A percentile compares a stretch with the other conserved stretches of the same genome.
Evolutionary conservation across 2,888 invertebrate genomes (phyloP).

Genomic region (Dynastes hyllus): DNA sequence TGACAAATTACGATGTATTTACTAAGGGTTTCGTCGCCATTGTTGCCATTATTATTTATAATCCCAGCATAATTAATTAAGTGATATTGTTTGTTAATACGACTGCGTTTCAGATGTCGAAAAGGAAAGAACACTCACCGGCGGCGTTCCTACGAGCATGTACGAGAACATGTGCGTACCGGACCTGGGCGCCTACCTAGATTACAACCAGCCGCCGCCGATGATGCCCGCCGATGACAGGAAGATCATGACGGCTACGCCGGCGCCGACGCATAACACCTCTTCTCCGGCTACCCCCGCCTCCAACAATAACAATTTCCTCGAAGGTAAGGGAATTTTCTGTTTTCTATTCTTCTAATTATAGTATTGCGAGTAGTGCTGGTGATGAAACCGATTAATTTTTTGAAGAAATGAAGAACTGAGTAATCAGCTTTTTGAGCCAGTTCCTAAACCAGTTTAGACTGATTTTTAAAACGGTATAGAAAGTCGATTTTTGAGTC

Average conservation of each 20-base stretch:
- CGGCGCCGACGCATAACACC: slow-evolving; percentile 72
- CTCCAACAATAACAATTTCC: slow-evolving; percentile 69
- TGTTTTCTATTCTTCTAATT: no score
- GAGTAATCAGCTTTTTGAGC: no score
- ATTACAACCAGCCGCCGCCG: slow-evolving; percentile 69
- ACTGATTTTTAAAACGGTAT: no score
- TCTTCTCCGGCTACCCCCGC: slow-evolving; percentile 63
- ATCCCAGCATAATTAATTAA: slow-evolving; percentile 19
- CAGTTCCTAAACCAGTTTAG: no score
- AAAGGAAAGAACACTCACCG: slow-evolving; percentile 83
- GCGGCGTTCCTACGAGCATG: slow-evolving; percentile 78
- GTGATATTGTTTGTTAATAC: neutral
- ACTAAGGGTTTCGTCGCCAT: neutral
- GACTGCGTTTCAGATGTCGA: slow-evolving; percentile 79
- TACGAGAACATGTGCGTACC: slow-evolving; percentile 89
- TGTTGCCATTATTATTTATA: neutral
- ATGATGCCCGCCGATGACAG: slow-evolving; percentile 69
- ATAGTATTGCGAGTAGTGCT: no score
- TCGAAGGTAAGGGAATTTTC: slow-evolving; percentile 74
- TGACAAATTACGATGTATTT: slow-evolving; percentile 4
- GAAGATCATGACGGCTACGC: slow-evolving; percentile 65
- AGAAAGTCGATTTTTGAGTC: no score
- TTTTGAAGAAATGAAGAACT: no score
- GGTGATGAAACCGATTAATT: no score
- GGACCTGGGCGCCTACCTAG: slow-evolving; percentile 82